Evolutionary conservation across 2,888 invertebrate species (phyloP), one percentile per base, ranked within the genome.

Genomic region (Pachliopta kotzebuea): DNA sequence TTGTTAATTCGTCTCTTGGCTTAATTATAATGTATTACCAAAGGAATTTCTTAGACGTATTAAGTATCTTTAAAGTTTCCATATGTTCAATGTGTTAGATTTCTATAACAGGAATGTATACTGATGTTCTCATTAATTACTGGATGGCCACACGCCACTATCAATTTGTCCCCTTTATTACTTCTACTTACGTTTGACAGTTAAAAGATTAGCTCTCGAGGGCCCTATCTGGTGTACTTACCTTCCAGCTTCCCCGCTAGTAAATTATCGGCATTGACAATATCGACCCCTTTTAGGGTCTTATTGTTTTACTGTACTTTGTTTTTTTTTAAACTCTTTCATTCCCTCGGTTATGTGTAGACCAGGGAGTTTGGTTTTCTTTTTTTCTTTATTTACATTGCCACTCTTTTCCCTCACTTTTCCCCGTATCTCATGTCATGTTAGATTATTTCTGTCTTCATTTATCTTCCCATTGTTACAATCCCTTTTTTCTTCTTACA

Each of bases 121-220:
- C 57, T 45, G 65, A 57, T 60, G 52, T 60, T 11, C 29, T 37
- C 57, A 62, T 65, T 65, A 65, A 62, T 62, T 62, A 65, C 58
- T 59, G 17, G 58, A 62, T 45, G 64, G 57, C 65, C 26, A 58
- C 61, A 65, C 61, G 65, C 55, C 57, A 57, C 31, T 57, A 58
- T 58, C 61, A 65, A 65, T 65, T 65, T 65, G 65, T 65, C 61
- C 58, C 58, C 24, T 58, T 65, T 65, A 65, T 65, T 65, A 62
- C 65, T 62, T 65, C 65, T 58, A 65, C 50, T 65, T 65, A 61
- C 45, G 56, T 56, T 65, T 60, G 64, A 65, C 64, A 65, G 64
- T 45, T 60, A 65, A 60, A 57, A 56, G 60, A 65, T 65, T 65
- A 65, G 53, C 42, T 63, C 42, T 56, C 42, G 21, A 26, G n/a